Conservation (phyloP, 2,797 vertebrate genomes). For the Falco novaeseelandiae region DNA sequence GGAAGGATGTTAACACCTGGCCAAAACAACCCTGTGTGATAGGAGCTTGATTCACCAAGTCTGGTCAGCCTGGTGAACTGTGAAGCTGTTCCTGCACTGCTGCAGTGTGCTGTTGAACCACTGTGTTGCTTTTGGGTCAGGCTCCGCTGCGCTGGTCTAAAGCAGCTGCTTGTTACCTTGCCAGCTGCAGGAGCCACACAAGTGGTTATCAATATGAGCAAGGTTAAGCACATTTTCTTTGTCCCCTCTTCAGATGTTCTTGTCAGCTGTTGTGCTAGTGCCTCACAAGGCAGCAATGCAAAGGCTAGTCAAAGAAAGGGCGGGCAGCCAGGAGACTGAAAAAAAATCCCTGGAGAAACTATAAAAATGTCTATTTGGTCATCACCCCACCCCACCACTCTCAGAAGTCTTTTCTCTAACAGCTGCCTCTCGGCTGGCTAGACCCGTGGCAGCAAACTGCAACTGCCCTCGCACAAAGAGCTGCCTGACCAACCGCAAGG, state of each 20-base stretch:
- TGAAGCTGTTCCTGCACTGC: background rate
- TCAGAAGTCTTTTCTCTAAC: background rate
- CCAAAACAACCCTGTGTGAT: rapidly evolving
- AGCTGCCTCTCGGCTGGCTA: background rate
- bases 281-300: background rate
- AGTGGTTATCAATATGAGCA: rapidly evolving
- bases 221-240: background rate
- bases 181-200: background rate
- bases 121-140: background rate
- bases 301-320: background rate
- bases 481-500: rapidly evolving
- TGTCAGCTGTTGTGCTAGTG: background rate
- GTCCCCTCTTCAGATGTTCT: background rate
- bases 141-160: background rate
- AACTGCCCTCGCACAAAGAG: background rate
- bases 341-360: background rate
- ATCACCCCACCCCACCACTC: rapidly evolving
- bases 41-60: background rate
- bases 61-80: background rate
- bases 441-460: background rate
- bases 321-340: background rate
- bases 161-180: background rate
- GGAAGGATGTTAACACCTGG: background rate
- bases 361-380: background rate
- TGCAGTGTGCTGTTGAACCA: background rate